Conservation (phyloP, 2,797 vertebrate genomes). For the Liasis olivaceus region DNA sequence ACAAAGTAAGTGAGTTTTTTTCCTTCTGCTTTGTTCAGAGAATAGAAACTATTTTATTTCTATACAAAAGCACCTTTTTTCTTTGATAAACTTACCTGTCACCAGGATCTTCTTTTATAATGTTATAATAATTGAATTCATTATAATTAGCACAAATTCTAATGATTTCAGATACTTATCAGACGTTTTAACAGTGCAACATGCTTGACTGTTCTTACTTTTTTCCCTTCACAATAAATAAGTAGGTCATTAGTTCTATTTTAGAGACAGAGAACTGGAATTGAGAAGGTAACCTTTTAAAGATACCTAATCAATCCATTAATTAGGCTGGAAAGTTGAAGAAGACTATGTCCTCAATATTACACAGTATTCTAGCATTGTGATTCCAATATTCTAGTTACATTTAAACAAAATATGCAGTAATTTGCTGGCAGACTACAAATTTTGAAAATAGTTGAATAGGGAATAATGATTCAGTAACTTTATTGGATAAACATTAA, state of each 20-base stretch:
- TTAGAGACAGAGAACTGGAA: background rate
- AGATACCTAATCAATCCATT: background rate
- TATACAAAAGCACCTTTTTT: background rate
- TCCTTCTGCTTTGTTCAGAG: slow-evolving; percentile 10
- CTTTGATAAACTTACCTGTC: background rate
- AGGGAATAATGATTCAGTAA: background rate
- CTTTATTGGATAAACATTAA: background rate
- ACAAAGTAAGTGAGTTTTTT: background rate
- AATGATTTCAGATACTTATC: background rate
- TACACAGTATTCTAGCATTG: background rate
- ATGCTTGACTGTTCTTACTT: background rate
- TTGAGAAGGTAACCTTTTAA: background rate
- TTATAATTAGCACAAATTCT: background rate
- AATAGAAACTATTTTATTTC: slow-evolving; percentile 30
- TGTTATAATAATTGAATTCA: slow-evolving; percentile 30
- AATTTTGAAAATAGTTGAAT: background rate
- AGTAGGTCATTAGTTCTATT: background rate
- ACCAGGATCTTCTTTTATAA: background rate
- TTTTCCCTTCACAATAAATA: background rate
- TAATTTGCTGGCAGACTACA: too few relatives aligned
- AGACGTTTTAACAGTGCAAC: background rate
- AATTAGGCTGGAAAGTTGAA: background rate
- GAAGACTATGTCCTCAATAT: background rate
- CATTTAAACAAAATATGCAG: background rate
- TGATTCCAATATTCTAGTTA: background rate